Evolutionary conservation across 1,140 invertebrate genomes (phyloP).

Genomic region (Sminthurides bifidus): DNA sequence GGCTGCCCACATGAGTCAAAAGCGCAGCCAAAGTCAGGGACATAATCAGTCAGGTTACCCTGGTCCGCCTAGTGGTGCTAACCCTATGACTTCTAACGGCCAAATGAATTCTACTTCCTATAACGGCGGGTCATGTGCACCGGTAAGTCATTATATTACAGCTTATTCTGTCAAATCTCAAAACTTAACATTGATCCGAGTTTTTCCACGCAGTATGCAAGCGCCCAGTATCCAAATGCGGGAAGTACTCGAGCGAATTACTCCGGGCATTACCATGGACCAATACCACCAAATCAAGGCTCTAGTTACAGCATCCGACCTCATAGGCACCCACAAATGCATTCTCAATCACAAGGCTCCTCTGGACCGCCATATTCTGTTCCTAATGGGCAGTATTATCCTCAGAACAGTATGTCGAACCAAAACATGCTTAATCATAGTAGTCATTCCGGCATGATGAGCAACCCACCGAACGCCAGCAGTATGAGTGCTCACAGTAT

Average conservation of each 20-base stretch:
- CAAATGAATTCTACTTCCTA: constrained; percentile 20
- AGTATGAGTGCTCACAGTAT: constrained; percentile 39
- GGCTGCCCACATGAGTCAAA: constrained; percentile 61
- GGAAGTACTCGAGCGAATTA: not conserved
- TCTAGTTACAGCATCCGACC: not conserved
- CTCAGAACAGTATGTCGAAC: constrained; percentile 9
- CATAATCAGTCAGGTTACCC: constrained; percentile 10
- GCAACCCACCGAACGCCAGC: constrained; percentile 22
- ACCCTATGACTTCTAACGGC: constrained; percentile 16
- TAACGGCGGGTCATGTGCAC: constrained; percentile 25
- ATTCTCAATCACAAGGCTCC: constrained; percentile 4
- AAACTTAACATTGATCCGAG: not conserved
- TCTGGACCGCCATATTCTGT: constrained; percentile 5
- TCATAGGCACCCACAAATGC: not conserved
- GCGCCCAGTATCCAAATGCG: too few relatives aligned
- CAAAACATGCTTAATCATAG: constrained; percentile 14
- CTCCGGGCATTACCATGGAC: constrained; percentile 6
- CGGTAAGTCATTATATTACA: constrained; percentile 1
- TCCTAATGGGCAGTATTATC: constrained; percentile 16
- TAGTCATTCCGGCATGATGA: constrained; percentile 12
- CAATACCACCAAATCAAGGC: constrained; percentile 3
- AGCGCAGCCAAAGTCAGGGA: constrained; percentile 39
- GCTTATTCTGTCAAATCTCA: not conserved
- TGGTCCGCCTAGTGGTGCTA: constrained; percentile 13
- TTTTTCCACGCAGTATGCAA: too few relatives aligned